Evolutionary conservation across 2,888 invertebrate genomes (phyloP).

Genomic region (Dryobotodes eremita): DNA sequence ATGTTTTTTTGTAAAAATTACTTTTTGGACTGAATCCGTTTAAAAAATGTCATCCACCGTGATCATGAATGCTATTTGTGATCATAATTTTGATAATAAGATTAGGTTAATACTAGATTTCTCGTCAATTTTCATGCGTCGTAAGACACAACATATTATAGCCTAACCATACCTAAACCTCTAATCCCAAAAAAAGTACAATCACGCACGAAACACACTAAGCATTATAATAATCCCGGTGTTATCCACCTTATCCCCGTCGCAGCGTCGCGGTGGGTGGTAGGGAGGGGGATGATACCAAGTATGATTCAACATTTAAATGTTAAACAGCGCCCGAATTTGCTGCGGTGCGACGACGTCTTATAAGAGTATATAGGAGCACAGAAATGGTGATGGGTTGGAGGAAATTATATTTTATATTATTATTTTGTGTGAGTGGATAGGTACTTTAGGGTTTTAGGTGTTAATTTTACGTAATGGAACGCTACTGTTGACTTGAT

Average conservation of each 20-base stretch:
- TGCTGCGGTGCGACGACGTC: slow-evolving; percentile 82
- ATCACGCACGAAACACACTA: slow-evolving; percentile 46
- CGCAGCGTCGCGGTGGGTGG: slow-evolving; percentile 40
- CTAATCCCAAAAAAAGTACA: slow-evolving; percentile 50
- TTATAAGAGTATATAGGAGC: slow-evolving; percentile 75
- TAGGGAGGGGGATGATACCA: slow-evolving; percentile 60
- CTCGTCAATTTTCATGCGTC: not conserved
- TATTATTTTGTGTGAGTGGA: slow-evolving; percentile 48
- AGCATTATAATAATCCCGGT: slow-evolving; percentile 65
- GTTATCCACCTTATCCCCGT: slow-evolving; percentile 73
- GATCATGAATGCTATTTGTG: no score
- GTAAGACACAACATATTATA: not conserved
- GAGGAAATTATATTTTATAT: slow-evolving; percentile 54
- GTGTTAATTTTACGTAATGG: slow-evolving; percentile 40
- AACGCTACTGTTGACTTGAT: not conserved
- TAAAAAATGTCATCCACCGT: no score
- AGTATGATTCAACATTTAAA: slow-evolving; percentile 89
- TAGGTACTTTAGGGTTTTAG: slow-evolving; percentile 25
- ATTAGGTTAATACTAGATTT: not conserved
- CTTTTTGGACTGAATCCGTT: not conserved
- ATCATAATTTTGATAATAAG: no score
- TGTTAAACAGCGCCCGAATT: slow-evolving; percentile 88
- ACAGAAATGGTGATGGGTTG: slow-evolving; percentile 67
- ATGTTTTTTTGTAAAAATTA: not conserved
- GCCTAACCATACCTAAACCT: slow-evolving; percentile 3